Base-by-base conservation (phyloP, 2,888 invertebrate genomes). In the Phalangium opilio region DNA sequence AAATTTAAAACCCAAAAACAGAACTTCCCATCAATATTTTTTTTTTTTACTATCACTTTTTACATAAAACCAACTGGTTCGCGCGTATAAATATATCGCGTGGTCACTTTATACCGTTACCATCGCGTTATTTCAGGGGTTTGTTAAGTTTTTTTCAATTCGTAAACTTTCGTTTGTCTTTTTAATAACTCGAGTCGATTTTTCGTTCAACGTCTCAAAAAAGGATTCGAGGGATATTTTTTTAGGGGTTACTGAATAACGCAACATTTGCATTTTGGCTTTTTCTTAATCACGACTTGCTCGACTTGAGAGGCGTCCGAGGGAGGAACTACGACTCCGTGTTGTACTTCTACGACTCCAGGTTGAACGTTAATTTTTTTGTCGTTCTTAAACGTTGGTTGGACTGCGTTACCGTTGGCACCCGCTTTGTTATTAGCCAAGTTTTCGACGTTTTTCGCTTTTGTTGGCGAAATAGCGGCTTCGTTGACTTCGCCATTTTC, bases 211-310 rank as follows among this genome's bases (percentile, higher is more conserved):
- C n/a, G n/a, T n/a, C n/a, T n/a, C n/a, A n/a, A n/a, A n/a, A n/a
- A n/a, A n/a, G n/a, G n/a, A n/a, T n/a, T n/a, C n/a, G n/a, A n/a
- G n/a, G n/a, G n/a, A n/a, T n/a, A n/a, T n/a, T n/a, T n/a, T n/a
- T n/a, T n/a, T n/a, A n/a, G n/a, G n/a, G n/a, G n/a, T 36, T 55
- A 57, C 45, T 56, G 41, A 44, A 47, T 60, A 32, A 53, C 83
- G 75, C 90, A 90, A 75, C 89, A 89, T 69, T 84, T 82, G 78
- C 87, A 87, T 74, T 86, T 87, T 70, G 83, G 84, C 73, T 87
- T 89, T 76, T 89, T 89, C 75, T 89, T 87, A 66, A 89, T 78
- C 65, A 83, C 82, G 64, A 90, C 84, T 69, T 83, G 86, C 69
- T 89, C 89, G 57, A 86, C 83, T 69, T 85, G 84, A 62, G 73